Evolutionary conservation across 2,113 vertebrate species (phyloP).

Genomic region (Thamnophis sirtalis): DNA sequence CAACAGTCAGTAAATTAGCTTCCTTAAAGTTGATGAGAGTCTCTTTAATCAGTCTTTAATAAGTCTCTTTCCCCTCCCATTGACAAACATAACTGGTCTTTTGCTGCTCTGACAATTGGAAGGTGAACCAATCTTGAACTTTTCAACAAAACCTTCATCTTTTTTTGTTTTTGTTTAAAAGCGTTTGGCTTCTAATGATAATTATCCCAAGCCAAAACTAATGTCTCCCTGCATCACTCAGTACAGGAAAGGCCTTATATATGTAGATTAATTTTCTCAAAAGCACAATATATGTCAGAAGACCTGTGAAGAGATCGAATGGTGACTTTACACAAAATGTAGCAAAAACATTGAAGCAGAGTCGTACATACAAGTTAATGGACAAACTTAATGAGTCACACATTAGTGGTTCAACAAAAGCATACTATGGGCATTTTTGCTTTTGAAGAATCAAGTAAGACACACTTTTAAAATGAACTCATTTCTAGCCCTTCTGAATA

Average conservation of each 20-base stretch:
- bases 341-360: no score
- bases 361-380: not conserved
- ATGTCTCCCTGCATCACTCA: not conserved
- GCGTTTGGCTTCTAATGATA: not conserved
- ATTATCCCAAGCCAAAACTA: not conserved
- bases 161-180: not conserved
- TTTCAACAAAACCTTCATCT: not conserved
- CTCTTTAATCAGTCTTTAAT: not conserved
- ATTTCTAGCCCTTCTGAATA: not conserved
- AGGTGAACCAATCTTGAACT: not conserved
- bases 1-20: not conserved
- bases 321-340: not conserved
- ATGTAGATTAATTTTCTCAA: not conserved
- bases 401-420: not conserved
- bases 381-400: not conserved
- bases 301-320: not conserved
- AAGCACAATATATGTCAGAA: not conserved
- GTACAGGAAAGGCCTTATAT: not conserved
- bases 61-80: not conserved
- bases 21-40: slow-evolving; percentile 7
- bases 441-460: not conserved
- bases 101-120: slow-evolving; percentile 34
- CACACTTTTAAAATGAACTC: not conserved
- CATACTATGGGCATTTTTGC: not conserved
- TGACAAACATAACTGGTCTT: slow-evolving; percentile 23